Evolutionary conservation across 2,888 invertebrate genomes (phyloP), one percentile per base, ranked within the genome.

Genomic region (Nomada fucata): DNA sequence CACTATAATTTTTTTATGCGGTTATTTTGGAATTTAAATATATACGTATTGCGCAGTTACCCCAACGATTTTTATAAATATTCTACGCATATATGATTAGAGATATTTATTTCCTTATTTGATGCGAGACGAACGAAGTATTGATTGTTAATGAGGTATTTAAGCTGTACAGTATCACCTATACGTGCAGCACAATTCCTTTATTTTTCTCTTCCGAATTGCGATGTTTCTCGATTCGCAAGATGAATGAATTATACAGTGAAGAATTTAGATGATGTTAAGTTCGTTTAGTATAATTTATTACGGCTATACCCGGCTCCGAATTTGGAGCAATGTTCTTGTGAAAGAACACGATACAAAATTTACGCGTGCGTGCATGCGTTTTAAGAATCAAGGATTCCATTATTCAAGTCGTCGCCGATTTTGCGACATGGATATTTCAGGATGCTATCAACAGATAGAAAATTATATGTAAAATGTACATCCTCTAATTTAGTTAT

Each of bases 211-310:
- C 26, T n/a, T 60, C 29, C 50, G 36, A 53, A 61, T 42, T 64
- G 65, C 61, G 4, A 13, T 73, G n/a, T 60, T 50, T 76, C 55
- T 57, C 11, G 26, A 64, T 29, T 76, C n/a, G 10, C 15, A 29
- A 70, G 11, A 10, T 18, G 11, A 42, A 50, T 29, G 18, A 11
- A 53, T 53, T 15, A 72, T n/a, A 36, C 59, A 70, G 59, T 11
- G 50, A n/a, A 26, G 23, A 55, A 36, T 81, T 20, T 76, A 65
- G 65, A 61, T 47, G 57, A 73, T 69, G 44, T 70, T 69, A 72
- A 65, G 26, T 83, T 83, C 36, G 53, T 78, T 83, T 83, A 83
- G 83, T 68, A 61, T 88, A 88, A 87, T 86, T 88, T 88, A 77
- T 86, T 84, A 80, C 84, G 83, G 82, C 90, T 88, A 87, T 85